A percentile compares a stretch with the other conserved stretches of the same genome.
phyloP scores from a whole-genome alignment of 2,113 vertebrate genomes.

The Glaucomys volans region DNA sequence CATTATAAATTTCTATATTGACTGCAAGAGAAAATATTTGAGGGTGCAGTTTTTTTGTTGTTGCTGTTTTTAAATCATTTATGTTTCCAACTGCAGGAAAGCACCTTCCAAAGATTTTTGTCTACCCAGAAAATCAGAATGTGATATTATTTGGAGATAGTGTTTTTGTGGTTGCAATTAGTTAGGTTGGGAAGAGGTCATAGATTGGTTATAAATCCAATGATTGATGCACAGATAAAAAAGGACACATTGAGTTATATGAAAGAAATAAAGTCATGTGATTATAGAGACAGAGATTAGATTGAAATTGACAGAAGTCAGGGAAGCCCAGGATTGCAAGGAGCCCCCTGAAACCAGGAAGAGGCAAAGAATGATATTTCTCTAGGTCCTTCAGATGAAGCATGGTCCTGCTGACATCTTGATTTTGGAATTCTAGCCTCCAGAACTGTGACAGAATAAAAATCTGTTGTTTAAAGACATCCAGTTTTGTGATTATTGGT shows the following conservation, averaged over 20 bases:
- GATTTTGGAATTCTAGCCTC: background rate
- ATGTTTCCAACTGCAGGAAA: conserved; percentile 12
- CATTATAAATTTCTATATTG: background rate
- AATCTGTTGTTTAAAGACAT: background rate
- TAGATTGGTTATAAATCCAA: background rate
- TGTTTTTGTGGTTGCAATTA: background rate
- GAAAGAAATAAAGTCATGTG: background rate
- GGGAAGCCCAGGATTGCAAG: background rate
- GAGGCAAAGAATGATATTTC: background rate
- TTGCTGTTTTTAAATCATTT: background rate
- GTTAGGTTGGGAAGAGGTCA: background rate
- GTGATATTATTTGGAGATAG: background rate
- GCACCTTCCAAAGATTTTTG: background rate
- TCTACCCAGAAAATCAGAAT: background rate
- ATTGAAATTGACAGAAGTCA: background rate
- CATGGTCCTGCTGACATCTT: background rate
- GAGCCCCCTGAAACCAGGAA: background rate
- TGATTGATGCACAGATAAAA: background rate
- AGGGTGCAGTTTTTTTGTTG: background rate
- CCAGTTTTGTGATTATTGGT: background rate
- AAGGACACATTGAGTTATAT: background rate
- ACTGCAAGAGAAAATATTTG: conserved; percentile 39
- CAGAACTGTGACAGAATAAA: background rate
- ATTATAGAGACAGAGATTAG: background rate
- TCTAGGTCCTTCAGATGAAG: background rate